phyloP scores from a whole-genome alignment of 2,888 invertebrate species.

The Torymus aiolomorphi region DNA sequence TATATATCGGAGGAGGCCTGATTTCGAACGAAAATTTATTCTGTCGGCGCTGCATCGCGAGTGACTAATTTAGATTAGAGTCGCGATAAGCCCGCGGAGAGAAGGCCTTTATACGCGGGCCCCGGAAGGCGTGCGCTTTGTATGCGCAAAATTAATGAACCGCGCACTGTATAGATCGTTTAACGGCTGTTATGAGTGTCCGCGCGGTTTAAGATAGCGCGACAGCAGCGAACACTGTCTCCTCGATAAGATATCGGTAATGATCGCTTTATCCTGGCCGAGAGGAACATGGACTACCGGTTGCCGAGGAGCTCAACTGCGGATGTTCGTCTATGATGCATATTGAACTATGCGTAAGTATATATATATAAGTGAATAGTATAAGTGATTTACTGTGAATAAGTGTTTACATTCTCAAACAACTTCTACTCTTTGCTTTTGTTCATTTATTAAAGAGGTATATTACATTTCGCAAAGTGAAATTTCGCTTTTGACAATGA shows the following conservation, averaged over 20 bases:
- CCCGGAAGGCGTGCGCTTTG: neutral
- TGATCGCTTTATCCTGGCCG: constrained; percentile 31
- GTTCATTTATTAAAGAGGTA: too few species aligned
- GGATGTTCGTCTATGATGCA: too few species aligned
- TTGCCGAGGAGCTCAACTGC: neutral
- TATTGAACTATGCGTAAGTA: too few species aligned
- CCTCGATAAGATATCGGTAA: constrained; percentile 20
- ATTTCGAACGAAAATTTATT: constrained; percentile 24
- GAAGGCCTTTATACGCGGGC: neutral
- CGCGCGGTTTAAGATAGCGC: constrained; percentile 1
- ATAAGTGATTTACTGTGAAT: too few species aligned
- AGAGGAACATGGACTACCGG: constrained; percentile 6
- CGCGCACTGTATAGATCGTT: neutral
- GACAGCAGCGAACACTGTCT: neutral
- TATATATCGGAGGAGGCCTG: neutral
- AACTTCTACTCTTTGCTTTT: too few species aligned
- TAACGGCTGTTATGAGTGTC: constrained; percentile 7
- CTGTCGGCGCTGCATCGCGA: constrained; percentile 15
- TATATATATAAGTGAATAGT: too few species aligned
- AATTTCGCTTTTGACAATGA: too few species aligned
- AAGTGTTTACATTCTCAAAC: too few species aligned
- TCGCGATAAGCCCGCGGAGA: constrained; percentile 8
- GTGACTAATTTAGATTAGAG: constrained; percentile 43
- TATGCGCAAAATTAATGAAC: constrained; percentile 39
- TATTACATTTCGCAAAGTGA: too few species aligned